Percentiles rank a stretch among this genome's conserved stretches.
Evolutionary conservation across 2,888 invertebrate genomes (phyloP).

Genomic region (Zootermopsis nevadensis): DNA sequence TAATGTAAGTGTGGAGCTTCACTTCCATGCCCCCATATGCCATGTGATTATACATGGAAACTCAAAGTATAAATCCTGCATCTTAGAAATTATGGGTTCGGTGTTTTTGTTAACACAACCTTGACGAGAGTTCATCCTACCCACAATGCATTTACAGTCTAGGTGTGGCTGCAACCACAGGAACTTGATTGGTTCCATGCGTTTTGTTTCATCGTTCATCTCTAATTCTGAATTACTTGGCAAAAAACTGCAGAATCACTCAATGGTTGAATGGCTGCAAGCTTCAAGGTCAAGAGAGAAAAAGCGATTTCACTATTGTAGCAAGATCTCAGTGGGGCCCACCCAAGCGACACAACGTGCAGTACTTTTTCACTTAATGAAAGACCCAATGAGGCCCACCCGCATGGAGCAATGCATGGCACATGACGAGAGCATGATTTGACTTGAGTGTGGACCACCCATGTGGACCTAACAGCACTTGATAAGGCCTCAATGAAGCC

Average conservation of each 20-base stretch:
- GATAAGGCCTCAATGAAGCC: no score
- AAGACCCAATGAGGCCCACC: neutral
- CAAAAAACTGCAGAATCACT: neutral
- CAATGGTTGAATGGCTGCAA: constrained; percentile 2
- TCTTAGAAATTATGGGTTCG: no score
- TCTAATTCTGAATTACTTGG: neutral
- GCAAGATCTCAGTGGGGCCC: neutral
- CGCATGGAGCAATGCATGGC: neutral
- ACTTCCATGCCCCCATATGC: no score
- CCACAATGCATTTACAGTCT: neutral
- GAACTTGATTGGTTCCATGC: neutral
- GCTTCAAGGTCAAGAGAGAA: neutral
- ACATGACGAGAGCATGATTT: neutral
- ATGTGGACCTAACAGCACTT: no score
- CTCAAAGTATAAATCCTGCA: no score
- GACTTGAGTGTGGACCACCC: no score
- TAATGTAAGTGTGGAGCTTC: no score
- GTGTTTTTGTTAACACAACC: neutral
- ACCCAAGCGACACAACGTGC: no score
- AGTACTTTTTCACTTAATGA: no score
- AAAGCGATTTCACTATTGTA: neutral
- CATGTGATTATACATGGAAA: no score
- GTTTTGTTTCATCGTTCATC: neutral
- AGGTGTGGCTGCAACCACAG: neutral
- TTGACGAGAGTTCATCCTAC: neutral